Percentiles rank a stretch among this genome's conserved stretches.
phyloP scores from a whole-genome alignment of 2,797 vertebrate species.

The Lutjanus campechanus region DNA sequence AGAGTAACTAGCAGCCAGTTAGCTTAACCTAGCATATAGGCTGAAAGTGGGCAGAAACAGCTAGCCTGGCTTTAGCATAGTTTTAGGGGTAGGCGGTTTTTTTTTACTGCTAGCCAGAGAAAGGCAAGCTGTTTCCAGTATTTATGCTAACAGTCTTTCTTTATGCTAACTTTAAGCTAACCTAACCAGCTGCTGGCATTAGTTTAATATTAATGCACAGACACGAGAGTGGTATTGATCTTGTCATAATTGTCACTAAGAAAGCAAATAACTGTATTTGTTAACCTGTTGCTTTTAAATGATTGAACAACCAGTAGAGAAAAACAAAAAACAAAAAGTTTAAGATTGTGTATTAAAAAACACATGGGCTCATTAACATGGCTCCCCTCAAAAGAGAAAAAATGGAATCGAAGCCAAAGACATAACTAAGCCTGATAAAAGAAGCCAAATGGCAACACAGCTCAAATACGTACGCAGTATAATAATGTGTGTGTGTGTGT shows the following conservation, averaged over 20 bases:
- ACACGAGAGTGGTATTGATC: not conserved
- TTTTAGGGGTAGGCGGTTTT: no score
- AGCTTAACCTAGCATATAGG: not conserved
- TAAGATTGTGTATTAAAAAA: conserved; percentile 28
- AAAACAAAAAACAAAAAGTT: conserved; percentile 21
- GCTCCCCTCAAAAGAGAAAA: not conserved
- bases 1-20: not conserved
- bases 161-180: not conserved
- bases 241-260: not conserved
- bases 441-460: conserved; percentile 36
- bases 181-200: not conserved
- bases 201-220: not conserved
- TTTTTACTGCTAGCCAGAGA: not conserved
- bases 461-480: conserved; percentile 18
- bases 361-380: conserved; percentile 46
- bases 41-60: not conserved
- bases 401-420: conserved; percentile 39
- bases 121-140: not conserved
- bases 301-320: conserved; percentile 5
- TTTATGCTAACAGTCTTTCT: not conserved
- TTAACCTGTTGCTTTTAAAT: not conserved
- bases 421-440: conserved; percentile 30
- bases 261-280: not conserved
- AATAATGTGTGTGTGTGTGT: conserved; percentile 9
- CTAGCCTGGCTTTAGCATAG: no score